Evolutionary conservation across 2,113 vertebrate genomes (phyloP), one percentile per base, ranked within the genome.

Genomic region (Nesoenas mayeri): DNA sequence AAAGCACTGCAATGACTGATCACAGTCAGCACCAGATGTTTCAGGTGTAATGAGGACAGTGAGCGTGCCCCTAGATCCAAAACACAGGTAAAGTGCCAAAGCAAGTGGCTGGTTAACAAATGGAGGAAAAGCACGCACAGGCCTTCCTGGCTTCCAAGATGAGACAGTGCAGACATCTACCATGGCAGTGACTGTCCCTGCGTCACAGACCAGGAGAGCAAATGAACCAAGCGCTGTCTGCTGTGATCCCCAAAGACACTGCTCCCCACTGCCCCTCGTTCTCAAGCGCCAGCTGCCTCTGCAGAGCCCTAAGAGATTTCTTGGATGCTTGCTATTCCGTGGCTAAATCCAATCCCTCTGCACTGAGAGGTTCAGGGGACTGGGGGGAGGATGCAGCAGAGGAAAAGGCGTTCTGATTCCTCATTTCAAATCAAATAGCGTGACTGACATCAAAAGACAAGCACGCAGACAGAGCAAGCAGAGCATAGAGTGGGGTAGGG

Each of bases 361-460:
- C 65, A 34, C 1, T 38, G 81, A 72, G 69, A 48, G 26, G 57
- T 79, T 70, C 36, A 42, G 89, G 84, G 58, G 48, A 72, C 58
- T 58, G 20, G 44, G 36, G 54, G 28, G n/a, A 56, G 36, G 31
- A 85, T 4, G 24, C 31, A 67, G 61, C 47, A 60, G 42, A 73
- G 78, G 44, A 70, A 65, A 53, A 89, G 29, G 31, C 1, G 0
- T 48, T 85, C 58, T n/a, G 58, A 62, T 85, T 88, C 67, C 78
- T 73, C 69, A n/a, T 53, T 40, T 48, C 87, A 78, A 91, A 84
- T 81, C 89, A 82, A 74, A 75, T 22, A 74, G 89, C 38, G 12
- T 84, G 77, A 91, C 89, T 94, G 96, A 84, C 95, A 93, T 81
- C 50, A 17, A 44, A 56, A 71, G 91, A 95, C 84, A 91, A 70